Conservation (phyloP, 37 sponge, comb jelly and placozoan species). For the Halisarca cf. caerulea region DNA sequence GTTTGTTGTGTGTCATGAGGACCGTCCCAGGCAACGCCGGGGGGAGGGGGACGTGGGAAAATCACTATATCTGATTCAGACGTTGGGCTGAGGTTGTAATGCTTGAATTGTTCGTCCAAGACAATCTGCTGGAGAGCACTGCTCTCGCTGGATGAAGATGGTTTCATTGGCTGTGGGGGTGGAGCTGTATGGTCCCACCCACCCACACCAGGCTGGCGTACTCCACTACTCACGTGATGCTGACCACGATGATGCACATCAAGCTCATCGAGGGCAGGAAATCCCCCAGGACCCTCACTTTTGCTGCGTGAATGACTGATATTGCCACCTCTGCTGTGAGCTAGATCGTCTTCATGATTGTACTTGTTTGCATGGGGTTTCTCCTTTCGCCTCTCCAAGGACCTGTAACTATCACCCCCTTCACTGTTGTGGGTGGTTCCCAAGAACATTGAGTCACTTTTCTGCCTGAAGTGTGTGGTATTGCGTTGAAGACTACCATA, state of each 20-base stretch:
- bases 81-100: slow-evolving; percentile 1
- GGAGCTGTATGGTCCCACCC: slow-evolving; percentile 15
- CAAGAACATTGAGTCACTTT: neutral
- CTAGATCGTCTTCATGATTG: neutral
- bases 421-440: neutral
- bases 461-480: neutral
- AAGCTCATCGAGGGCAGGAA: neutral
- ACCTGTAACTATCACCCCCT: neutral
- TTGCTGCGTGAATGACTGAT: neutral
- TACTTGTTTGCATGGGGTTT: neutral
- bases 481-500: neutral
- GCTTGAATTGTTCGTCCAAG: neutral
- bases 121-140: neutral
- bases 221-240: neutral
- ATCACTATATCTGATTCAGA: slow-evolving; percentile 9
- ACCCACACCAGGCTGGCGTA: slow-evolving; percentile 6
- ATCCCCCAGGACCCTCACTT: neutral
- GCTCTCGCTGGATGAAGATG: neutral
- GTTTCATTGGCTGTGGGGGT: neutral
- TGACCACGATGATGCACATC: neutral
- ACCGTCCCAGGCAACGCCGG: slow-evolving; percentile 10
- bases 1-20: neutral
- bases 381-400: slow-evolving; percentile 9
- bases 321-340: neutral
- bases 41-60: slow-evolving; percentile 20